These are phyloP conservation scores for Halictus ligatus DNA, from an alignment of 2,888 invertebrate genomes.

Conservation along the genomic window DNA sequence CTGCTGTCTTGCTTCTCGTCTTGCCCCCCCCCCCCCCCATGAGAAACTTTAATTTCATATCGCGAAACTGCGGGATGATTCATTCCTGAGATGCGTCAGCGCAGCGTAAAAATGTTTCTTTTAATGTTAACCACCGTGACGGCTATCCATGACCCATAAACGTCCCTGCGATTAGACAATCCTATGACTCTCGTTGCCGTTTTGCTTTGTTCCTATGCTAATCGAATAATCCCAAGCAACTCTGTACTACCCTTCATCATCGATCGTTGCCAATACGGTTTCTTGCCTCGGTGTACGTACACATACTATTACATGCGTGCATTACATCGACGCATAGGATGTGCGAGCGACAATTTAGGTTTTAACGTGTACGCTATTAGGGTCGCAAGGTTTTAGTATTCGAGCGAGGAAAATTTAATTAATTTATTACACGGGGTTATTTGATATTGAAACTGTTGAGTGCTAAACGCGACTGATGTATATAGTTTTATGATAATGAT, in stretches of 20 bases:
- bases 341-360: background rate
- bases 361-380: too few species aligned
- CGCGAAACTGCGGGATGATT: slow-evolving; percentile 32
- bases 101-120: slow-evolving; percentile 37
- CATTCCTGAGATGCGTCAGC: slow-evolving; percentile 55
- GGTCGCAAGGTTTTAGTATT: too few species aligned
- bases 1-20: background rate
- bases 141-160: slow-evolving; percentile 42
- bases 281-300: background rate
- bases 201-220: background rate
- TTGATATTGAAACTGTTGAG: too few species aligned
- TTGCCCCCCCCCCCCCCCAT: background rate
- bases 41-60: slow-evolving; percentile 31
- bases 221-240: background rate
- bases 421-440: too few species aligned
- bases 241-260: background rate
- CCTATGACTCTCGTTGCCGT: background rate
- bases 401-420: too few species aligned
- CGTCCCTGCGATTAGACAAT: slow-evolving; percentile 22
- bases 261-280: background rate
- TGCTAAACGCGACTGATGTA: too few species aligned
- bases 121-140: slow-evolving; percentile 47
- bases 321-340: background rate
- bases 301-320: background rate
- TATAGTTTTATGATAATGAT: too few species aligned